Base-by-base conservation (phyloP, 2,113 vertebrate genomes). In the Saccopteryx leptura region DNA sequence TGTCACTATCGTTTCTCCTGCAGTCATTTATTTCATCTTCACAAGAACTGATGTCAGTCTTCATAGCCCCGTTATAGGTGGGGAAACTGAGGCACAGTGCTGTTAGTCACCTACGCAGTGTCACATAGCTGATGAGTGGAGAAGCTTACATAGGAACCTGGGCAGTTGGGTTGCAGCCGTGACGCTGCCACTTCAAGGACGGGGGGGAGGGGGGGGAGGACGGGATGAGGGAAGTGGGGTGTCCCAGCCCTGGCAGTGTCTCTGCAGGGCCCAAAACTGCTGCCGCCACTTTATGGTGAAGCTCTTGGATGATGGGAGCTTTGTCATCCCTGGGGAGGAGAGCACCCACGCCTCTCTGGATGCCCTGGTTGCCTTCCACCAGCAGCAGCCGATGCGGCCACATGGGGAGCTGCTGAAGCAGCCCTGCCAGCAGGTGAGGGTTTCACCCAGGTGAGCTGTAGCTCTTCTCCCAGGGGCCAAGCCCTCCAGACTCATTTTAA, bases 271-370 rank as follows among this genome's bases (percentile, higher is more conserved):
- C 11, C 69, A 61, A 0, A 98, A 97, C 71, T 94, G 98, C 96
- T 99, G 98, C 98, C 98, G 98, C 72, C 99, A 99, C 97, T 99
- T 99, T 91, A 99, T 99, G 98, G 98, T 99, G 11, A 98, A 99
- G 46, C 94, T 97, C 0, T 31, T 98, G 68, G 95, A 98, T 12
- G 98, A 98, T 0, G 98, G 99, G 14, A 94, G 96, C 7, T 98
- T 98, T 48, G 7, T 66, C 50, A 98, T 99, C 74, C 87, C 98
- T 0, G 99, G 99, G 60, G 98, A 99, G 50, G 78, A 90, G 4
- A 76, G 5, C 9, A 9, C 2, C 5, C 98, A 99, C 71, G 33
- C 48, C 50, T 98, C 96, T 23, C 98, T 99, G 58, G 97, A 98
- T 7, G 98, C 99, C 60, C 96, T 99, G 93, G 98, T 99, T 75